phyloP scores from a whole-genome alignment of 2,888 invertebrate species.

The Drosophila paracracens region DNA sequence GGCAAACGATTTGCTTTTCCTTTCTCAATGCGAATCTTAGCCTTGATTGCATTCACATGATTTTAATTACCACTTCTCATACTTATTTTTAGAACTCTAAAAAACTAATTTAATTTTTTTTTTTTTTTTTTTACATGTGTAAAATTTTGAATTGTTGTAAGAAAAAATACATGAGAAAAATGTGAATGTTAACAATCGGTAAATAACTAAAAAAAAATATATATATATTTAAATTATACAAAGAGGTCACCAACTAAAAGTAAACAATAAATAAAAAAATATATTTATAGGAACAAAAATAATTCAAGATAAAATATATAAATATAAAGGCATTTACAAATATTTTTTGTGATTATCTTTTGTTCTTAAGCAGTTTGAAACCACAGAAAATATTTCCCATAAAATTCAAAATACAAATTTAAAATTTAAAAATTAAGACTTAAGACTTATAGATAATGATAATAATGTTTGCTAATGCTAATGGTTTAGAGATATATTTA shows the following conservation, averaged over 20 bases:
- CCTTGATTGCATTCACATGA: not conserved
- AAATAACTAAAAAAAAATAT: no score
- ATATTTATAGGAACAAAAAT: no score
- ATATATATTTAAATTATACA: no score
- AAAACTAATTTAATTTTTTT: not conserved
- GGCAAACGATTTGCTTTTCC: not conserved
- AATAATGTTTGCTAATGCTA: no score
- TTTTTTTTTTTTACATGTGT: no score
- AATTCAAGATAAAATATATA: not conserved
- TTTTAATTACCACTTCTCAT: not conserved
- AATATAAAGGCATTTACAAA: not conserved
- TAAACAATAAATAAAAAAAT: no score
- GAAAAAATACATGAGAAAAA: no score
- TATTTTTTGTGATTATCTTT: fast-evolving
- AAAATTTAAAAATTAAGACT: not conserved
- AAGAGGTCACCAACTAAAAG: no score
- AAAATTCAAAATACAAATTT: not conserved
- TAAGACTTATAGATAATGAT: no score
- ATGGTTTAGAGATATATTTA: no score
- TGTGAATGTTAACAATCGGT: no score
- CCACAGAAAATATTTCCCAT: not conserved
- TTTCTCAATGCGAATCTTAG: not conserved
- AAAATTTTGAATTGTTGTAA: no score
- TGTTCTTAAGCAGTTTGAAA: not conserved
- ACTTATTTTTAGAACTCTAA: not conserved